Evolutionary conservation across 1,140 invertebrate genomes (phyloP).

Genomic region (Ruditapes philippinarum): DNA sequence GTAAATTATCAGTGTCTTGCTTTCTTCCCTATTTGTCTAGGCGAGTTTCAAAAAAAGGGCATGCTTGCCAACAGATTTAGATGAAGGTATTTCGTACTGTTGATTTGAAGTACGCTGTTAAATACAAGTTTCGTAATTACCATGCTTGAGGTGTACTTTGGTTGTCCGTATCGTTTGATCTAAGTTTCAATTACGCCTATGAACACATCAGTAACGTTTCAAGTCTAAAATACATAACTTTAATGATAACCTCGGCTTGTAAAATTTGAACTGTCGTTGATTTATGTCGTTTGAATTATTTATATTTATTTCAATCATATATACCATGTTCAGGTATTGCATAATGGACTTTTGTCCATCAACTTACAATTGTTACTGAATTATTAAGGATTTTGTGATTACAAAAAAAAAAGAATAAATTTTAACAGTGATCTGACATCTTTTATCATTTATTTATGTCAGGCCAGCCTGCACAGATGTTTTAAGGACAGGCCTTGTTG

Average conservation of each 20-base stretch:
- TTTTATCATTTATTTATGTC: no score
- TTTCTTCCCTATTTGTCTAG: not conserved
- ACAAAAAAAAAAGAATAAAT: no score
- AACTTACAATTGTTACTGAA: no score
- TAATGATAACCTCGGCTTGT: conserved; percentile 43
- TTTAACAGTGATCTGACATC: no score
- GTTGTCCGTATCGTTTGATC: conserved; percentile 23
- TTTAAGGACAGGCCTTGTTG: no score
- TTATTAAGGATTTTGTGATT: no score
- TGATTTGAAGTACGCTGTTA: not conserved
- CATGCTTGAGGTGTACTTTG: conserved; percentile 3
- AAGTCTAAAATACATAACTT: conserved; percentile 34
- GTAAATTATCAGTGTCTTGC: not conserved
- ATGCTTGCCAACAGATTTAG: conserved; percentile 20
- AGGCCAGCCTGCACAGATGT: no score
- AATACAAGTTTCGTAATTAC: conserved; percentile 11
- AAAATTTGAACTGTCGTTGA: conserved; percentile 2
- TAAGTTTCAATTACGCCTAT: conserved; percentile 20
- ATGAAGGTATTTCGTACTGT: not conserved
- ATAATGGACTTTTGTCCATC: no score
- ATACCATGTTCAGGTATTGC: no score
- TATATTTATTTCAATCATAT: no score
- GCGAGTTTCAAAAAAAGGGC: not conserved
- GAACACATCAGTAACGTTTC: conserved; percentile 35
- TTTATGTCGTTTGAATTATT: no score